A percentile compares a stretch with the other conserved stretches of the same genome.
Conservation (phyloP, 2,888 invertebrate species). For the Thelaira solivaga region DNA sequence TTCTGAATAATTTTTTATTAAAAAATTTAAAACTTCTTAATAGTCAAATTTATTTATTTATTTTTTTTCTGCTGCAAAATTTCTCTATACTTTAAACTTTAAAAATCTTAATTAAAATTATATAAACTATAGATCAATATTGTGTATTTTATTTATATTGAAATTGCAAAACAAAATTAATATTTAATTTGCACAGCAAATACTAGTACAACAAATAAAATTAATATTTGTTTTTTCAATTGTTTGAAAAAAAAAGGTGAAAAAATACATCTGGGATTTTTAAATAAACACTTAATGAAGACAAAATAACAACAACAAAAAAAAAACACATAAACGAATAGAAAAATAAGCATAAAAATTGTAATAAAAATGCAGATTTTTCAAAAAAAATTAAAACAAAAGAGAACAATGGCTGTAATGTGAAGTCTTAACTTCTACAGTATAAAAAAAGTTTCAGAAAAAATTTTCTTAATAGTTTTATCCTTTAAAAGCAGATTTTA, state of each 20-base stretch:
- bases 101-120: no score
- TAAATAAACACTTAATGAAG: conserved; percentile 42
- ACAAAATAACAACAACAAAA: conserved; percentile 13
- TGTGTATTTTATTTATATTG: no score
- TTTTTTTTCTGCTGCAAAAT: no score
- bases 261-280: conserved; percentile 50
- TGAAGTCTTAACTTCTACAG: not conserved
- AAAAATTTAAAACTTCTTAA: no score
- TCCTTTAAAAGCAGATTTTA: no score
- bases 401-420: not conserved
- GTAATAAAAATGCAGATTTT: not conserved
- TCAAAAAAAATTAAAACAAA: not conserved
- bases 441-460: not conserved
- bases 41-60: no score
- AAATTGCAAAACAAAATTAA: not conserved
- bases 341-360: conserved; percentile 19
- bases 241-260: not conserved
- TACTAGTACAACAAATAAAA: conserved; percentile 50
- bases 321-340: conserved; percentile 20
- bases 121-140: no score
- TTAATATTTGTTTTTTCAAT: conserved; percentile 40
- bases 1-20: no score
- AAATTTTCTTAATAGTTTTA: no score
- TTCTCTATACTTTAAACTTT: no score
- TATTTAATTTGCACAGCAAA: conserved; percentile 2